Conservation (phyloP, 1,140 invertebrate species). For the Hycleus phaleratus region DNA sequence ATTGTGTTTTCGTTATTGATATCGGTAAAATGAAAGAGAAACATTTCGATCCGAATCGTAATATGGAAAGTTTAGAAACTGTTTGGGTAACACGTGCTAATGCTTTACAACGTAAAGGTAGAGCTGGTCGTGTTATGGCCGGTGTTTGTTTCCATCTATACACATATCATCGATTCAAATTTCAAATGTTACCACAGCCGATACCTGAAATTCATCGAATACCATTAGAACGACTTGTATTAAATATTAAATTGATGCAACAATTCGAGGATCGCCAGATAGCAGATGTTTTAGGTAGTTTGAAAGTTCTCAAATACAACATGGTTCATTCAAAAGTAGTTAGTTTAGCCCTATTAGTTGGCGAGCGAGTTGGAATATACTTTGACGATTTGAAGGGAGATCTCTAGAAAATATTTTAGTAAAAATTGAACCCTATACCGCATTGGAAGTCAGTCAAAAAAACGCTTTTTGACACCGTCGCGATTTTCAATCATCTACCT, state of each 20-base stretch:
- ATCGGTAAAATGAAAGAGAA: slow-evolving; percentile 86
- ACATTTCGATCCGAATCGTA: slow-evolving; percentile 72
- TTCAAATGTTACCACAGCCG: slow-evolving; percentile 58
- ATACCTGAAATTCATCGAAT: slow-evolving; percentile 79
- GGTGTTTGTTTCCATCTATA: slow-evolving; percentile 77
- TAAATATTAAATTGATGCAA: slow-evolving; percentile 81
- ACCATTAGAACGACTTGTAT: slow-evolving; percentile 77
- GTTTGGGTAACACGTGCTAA: slow-evolving; percentile 77
- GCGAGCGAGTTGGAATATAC: too few relatives aligned
- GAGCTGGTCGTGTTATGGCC: slow-evolving; percentile 82
- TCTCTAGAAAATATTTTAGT: too few relatives aligned
- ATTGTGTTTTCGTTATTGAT: slow-evolving; percentile 88
- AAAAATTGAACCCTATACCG: too few relatives aligned
- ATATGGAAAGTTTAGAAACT: slow-evolving; percentile 74
- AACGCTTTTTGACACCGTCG: too few relatives aligned
- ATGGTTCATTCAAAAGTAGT: too few relatives aligned
- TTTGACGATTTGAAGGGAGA: too few relatives aligned
- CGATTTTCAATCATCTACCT: too few relatives aligned
- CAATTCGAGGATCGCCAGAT: slow-evolving; percentile 56
- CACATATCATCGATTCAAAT: slow-evolving; percentile 61
- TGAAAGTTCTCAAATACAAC: too few relatives aligned
- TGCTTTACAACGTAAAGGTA: slow-evolving; percentile 70
- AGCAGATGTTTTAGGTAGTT: slow-evolving; percentile 55
- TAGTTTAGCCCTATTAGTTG: too few relatives aligned
- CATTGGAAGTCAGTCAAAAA: too few relatives aligned